Evolutionary conservation across 1,140 invertebrate species (phyloP), one percentile per base, ranked within the genome.

Genomic region (Bactericera cockerelli): DNA sequence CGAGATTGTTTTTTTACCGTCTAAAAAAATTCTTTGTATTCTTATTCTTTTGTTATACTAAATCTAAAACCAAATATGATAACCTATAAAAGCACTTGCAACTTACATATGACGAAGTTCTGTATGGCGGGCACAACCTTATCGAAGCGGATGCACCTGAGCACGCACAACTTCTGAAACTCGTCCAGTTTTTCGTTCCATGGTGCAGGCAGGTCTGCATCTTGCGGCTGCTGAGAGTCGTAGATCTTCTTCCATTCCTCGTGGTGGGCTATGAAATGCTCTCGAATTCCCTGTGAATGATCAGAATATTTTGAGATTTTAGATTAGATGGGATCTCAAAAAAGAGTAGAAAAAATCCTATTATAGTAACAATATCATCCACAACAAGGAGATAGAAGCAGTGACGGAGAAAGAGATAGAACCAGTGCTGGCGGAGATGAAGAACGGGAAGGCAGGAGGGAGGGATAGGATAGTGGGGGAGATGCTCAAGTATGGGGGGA

Each of bases 101-200:
- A 69, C 64, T 70, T 71, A 91, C 87, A 76, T 78, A 76, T 70
- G 2, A 88, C 80, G 67, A 84, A 86, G 42, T 77, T 73, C 68
- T 89, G 83, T 2, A 94, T 77, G 0, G 82, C 86, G 10, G 90
- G 85, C 22, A 93, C 78, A 58, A 95, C 79, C 78, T 94, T 94
- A 70, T 95, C 92, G 6, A 86, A 81, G 26, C 91, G 77, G 57
- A 97, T 77, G 66, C 87, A 90, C 49, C 90, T 77, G 1, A 95
- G 69, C 2, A 95, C 70, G 55, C 89, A 69, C 59, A 95, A 68
- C 70, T 79, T 84, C 73, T 94, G 82, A 69, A 96, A 89, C 1
- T 67, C 26, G 3, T 73, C 72, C 1, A 91, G 67, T 57, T 79
- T 79, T 0, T 66, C 64, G 2, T 83, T 64, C 77, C 84, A 88